These are phyloP conservation scores for Otocyon megalotis DNA, from an alignment of 2,113 vertebrate species.

Conservation along the genomic window DNA sequence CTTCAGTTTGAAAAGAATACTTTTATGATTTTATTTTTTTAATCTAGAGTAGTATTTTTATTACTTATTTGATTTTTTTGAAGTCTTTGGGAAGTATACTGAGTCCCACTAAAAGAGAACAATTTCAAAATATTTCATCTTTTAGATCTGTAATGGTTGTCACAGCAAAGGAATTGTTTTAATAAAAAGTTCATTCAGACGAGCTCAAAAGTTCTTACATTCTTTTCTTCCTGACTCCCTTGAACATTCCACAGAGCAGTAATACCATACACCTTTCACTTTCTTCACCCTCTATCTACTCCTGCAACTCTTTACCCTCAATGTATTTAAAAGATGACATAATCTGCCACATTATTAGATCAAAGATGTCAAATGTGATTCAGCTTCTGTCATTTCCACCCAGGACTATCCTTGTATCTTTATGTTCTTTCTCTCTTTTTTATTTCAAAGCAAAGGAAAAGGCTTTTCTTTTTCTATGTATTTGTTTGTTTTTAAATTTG, in stretches of 20 bases:
- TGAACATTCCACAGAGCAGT: background rate
- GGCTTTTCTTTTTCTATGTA: background rate
- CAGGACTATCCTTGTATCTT: background rate
- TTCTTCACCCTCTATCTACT: background rate
- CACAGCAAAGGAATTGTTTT: conserved; percentile 64
- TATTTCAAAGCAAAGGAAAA: background rate
- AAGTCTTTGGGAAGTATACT: conserved; percentile 13
- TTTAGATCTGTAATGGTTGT: conserved; percentile 33
- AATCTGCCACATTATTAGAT: background rate
- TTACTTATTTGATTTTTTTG: conserved; percentile 14
- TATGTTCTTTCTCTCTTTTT: background rate
- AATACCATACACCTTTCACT: background rate
- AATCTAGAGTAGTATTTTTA: background rate
- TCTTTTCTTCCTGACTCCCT: background rate
- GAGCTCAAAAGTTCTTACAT: background rate
- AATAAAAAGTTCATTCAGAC: conserved; percentile 63
- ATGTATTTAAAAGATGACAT: background rate
- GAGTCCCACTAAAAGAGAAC: background rate
- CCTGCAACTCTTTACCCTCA: background rate
- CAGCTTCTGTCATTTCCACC: background rate
- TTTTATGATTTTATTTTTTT: background rate
- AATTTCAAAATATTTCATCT: conserved; percentile 67
- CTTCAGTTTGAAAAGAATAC: background rate
- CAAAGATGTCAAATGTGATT: background rate
- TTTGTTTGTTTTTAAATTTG: background rate